Evolutionary conservation across 2,888 invertebrate species (phyloP), one percentile per base, ranked within the genome.

Genomic region (Aelia acuminata): DNA sequence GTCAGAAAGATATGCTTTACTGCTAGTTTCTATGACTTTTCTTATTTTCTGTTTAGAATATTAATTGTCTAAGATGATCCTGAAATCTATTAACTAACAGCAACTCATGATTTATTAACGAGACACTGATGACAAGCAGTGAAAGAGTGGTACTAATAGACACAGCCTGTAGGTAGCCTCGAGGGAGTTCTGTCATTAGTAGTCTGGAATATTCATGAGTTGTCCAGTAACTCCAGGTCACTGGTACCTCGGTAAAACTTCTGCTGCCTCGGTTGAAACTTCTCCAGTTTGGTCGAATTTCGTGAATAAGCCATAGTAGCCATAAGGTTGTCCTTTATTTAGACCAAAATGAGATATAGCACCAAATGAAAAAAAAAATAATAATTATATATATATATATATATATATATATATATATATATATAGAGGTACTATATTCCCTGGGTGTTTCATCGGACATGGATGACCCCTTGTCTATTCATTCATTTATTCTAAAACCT

Each of bases 81-180:
- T 31, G 31, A 18, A 31, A 31, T 63, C 31, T 15, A 31, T 63
- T 13, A 0, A 18, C 4, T 8, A n/a, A 26, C 15, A 31, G 31
- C 2, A 63, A 31, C 63, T 63, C 2, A 18, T 63, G 31, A 63
- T 63, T 63, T 31, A 63, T 63, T 63, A 63, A 63, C 63, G 3
- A 63, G 31, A 8, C 7, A 15, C 31, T 63, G 63, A 63, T 63
- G 63, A 63, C 63, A 63, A 63, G 63, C 63, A 63, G 63, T 63
- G 63, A 63, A 63, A 63, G 63, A 63, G 63, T 63, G 63, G 63
- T 63, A 63, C 63, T 63, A 63, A 63, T 63, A 63, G 63, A 35
- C 63, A 31, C 63, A 63, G 63, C 26, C 57, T 15, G 57, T 57
- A 26, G 57, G 57, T 57, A 57, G 63, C 63, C 63, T 63, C 13